Base-by-base conservation (phyloP, 2,113 vertebrate genomes). In the Protomyctophum bolini region DNA sequence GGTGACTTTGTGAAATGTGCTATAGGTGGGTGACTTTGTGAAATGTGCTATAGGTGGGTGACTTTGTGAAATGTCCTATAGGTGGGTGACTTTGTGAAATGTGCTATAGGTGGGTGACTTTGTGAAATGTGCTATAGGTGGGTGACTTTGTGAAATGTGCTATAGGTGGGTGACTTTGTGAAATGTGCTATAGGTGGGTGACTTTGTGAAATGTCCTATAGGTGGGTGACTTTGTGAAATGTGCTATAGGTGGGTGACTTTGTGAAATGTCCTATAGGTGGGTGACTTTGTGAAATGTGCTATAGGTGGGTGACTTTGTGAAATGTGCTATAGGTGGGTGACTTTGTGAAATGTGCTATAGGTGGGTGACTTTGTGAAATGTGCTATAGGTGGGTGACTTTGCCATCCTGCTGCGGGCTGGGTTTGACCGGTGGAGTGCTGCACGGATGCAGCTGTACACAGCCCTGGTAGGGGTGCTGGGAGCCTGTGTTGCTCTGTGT, bases 381-480 rank as follows among this genome's bases (percentile, higher is more conserved):
- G 2, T 82, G 10, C 5, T 77, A 61, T 75, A 99, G 98, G 93
- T 99, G 81, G 97, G 98, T 79, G 98, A 99, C 89, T 99, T 99
- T 79, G 97, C 96, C 81, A 99, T 99, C 85, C 90, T 99, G 41
- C 95, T 99, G 79, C 94, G 97, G 67, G 98, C 98, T 0, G 98
- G 98, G 10, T 99, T 99, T 81, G 97, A 99, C 84, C 94, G 95
- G 49, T 98, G 97, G 97, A 98, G 95, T 9, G 98, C 98, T 6
- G 97, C 97, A 70, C 96, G 96, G 82, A 94, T 99, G 94, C 98
- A 99, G 92, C 91, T 99, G 73, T 96, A 88, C 12, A 99, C 98
- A 0, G 97, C 98, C 0, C 81, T 98, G 66, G 96, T 97, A 1
- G 97, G 97, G 49, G 89, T 99, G 63, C 83, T 98, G 41, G 98